Base-by-base conservation (phyloP, 2,113 vertebrate species). In the Gymnocephalus cernua region DNA sequence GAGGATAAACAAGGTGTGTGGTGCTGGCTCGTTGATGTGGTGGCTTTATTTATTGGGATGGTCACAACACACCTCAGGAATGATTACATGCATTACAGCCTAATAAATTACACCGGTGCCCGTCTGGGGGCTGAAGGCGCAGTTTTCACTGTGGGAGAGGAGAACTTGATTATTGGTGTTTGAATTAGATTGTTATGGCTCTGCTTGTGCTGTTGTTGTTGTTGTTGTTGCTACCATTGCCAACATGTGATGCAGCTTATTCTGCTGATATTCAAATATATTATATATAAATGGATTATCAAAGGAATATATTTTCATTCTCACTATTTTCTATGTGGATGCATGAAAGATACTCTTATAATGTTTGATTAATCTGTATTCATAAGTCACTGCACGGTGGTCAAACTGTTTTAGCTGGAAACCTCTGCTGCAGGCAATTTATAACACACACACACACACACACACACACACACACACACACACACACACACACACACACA, bases 141-240 rank as follows among this genome's bases (percentile, higher is more conserved):
- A 67, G 70, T 71, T 41, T 45, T 66, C 63, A 23, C 69, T 13
- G 63, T 44, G 50, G 35, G 48, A 80, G 74, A 80, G 38, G 58
- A 84, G 63, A 65, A 79, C 82, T 82, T 70, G 76, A 88, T 85
- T 78, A 80, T 85, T 68, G 79, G 59, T 65, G 67, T 80, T 41
- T 74, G 59, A 66, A 53, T 86, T 72, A 41, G 41, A 76, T 77
- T 81, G 45, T 65, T 41, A 15, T 41, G 50, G 69, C 35, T 63
- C 35, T 38, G 78, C 56, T 65, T 18, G 61, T 66, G 54, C 18
- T 54, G 23, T 23, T 69, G 54, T 50, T 70, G 23, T 23, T 69
- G 54, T 50, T 70, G 53, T 38, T 54, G 48, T 51, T 70, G 47
- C 50, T 57, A 7, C 47, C 11, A 41, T 27, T 69, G 62, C 41